A percentile compares a stretch with the other conserved stretches of the same genome.
Evolutionary conservation across 2,113 vertebrate species (phyloP).

Genomic region (Serilophus lunatus): DNA sequence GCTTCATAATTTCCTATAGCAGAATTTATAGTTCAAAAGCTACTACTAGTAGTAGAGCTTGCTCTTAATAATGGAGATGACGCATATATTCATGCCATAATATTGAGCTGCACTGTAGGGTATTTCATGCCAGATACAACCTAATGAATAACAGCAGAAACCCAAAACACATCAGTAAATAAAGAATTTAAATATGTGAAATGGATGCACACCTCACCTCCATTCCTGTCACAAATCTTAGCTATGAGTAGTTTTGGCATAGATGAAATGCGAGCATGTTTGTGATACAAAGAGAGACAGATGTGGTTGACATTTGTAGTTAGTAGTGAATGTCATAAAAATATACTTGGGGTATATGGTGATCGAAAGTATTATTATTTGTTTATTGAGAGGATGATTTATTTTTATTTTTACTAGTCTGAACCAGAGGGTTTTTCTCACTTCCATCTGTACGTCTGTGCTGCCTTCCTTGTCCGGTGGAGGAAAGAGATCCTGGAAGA

Average conservation of each 20-base stretch:
- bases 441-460: constrained; percentile 96
- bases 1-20: neutral
- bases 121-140: neutral
- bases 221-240: neutral
- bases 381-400: neutral
- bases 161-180: neutral
- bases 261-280: neutral
- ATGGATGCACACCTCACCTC: neutral
- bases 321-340: neutral
- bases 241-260: neutral
- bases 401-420: constrained; percentile 73
- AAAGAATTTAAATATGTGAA: neutral
- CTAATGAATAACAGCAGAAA: neutral
- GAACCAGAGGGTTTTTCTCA: constrained; percentile 97
- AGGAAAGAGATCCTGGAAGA: constrained; percentile 86
- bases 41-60: neutral
- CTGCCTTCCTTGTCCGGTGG: constrained; percentile 94
- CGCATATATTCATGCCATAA: accelerated
- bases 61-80: neutral
- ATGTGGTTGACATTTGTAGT: neutral
- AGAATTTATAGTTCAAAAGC: neutral
- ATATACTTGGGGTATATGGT: neutral
- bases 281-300: neutral
- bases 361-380: neutral
- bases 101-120: neutral